A percentile compares a stretch with the other conserved stretches of the same genome.
Evolutionary conservation across 2,113 vertebrate species (phyloP).

Genomic region (Ursus arctos): DNA sequence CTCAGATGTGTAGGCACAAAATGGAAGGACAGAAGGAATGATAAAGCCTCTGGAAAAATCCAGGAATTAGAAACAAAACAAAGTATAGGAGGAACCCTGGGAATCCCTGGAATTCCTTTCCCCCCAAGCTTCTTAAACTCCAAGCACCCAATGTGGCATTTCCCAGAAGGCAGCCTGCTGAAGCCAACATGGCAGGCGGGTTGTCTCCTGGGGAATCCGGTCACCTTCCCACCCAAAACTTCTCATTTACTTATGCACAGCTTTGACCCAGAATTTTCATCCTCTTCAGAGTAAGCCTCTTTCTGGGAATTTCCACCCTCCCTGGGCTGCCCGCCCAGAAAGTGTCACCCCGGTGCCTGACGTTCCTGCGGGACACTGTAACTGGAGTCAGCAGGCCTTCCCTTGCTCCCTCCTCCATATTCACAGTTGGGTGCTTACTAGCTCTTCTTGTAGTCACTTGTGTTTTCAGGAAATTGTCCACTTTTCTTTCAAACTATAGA

Average conservation of each 20-base stretch:
- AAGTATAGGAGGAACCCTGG: not conserved
- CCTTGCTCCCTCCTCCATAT: not conserved
- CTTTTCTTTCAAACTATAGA: not conserved
- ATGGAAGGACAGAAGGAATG: not conserved
- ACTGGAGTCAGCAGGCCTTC: not conserved
- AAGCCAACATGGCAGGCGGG: accelerated
- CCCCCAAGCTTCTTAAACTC: not conserved
- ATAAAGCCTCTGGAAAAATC: not conserved
- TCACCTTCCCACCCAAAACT: not conserved
- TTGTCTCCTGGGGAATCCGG: not conserved
- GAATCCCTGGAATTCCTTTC: not conserved
- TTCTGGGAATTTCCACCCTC: not conserved
- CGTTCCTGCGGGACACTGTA: not conserved
- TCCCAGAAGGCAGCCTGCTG: not conserved
- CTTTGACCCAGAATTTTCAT: not conserved
- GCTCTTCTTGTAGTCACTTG: not conserved
- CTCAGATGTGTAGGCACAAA: not conserved
- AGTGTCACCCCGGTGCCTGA: not conserved
- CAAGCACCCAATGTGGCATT: not conserved
- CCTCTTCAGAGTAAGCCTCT: not conserved
- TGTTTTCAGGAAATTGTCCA: not conserved
- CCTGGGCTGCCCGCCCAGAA: not conserved
- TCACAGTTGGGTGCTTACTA: not conserved
- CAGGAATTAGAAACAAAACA: not conserved
- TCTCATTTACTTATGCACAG: not conserved